Evolutionary conservation across 2,797 vertebrate genomes (phyloP), one percentile per base, ranked within the genome.

Genomic region (Chelon labrosus): DNA sequence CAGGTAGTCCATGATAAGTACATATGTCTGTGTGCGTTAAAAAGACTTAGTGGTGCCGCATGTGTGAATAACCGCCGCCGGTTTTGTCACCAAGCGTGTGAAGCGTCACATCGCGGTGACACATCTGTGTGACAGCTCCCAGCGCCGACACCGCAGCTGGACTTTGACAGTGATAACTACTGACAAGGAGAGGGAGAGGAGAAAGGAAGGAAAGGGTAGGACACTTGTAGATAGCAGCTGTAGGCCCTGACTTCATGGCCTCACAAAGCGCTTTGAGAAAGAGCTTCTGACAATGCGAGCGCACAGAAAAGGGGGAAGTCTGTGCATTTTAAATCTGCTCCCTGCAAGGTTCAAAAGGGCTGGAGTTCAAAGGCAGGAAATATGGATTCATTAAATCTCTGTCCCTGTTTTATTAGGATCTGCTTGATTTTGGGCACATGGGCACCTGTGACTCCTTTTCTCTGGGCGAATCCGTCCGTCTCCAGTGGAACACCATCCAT

Each of bases 51-150:
- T 84, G 72, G 79, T 64, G 80, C 71, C 71, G 77, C 83, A 82
- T 75, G 50, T 88, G 82, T 71, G 75, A 85, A 80, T 73, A 80
- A 61, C 20, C 52, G 55, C 81, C 70, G 71, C 71, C 64, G 66
- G 64, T 84, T 90, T 89, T 87, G 88, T 89, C 89, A 65, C 82
- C 62, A 13, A 69, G 86, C 25, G 80, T 87, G 91, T 91, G 85
- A 92, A 90, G 81, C 87, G 12, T 93, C 91, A 90, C 88, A 89
- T 87, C 27, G 62, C 20, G 53, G 85, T 79, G 88, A 85, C 88
- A 92, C 88, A 90, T 91, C 86, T 88, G 74, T 85, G 78, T 72
- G 90, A 88, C 91, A 88, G 88, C 89, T 90, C 79, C 88, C 85
- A 81, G 88, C 80, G 39, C 60, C 77, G 79, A 85, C 82, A 74